Evolutionary conservation across 2,888 invertebrate genomes (phyloP), one percentile per base, ranked within the genome.

Genomic region (Artemia sinica): DNA sequence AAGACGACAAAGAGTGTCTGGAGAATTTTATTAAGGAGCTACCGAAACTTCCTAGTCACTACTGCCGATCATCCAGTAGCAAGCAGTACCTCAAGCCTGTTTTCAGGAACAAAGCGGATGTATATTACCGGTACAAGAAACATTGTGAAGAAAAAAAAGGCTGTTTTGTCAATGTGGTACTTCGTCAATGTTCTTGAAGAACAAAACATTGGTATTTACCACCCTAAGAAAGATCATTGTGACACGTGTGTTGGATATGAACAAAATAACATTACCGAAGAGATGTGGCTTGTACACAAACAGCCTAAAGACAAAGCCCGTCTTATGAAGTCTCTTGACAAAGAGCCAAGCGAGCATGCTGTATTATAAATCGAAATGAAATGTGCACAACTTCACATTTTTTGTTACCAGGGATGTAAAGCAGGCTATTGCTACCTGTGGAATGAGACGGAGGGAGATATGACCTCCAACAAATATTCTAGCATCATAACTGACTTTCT

Each of bases 331-430:
- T 18, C 18, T 18, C 18, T 18, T 18, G 18, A 68, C 58, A 14
- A 58, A 58, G 58, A 58, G 58, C 14, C 58, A 58, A 14, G 58
- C 58, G 58, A 58, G 58, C 58, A 58, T 58, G 58, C 8, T 58
- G 58, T 58, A 58, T 8, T 58, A 58, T 14, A 58, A 58, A 58
- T 58, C 58, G 0, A 76, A 76, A 69, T 70, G 75, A 13, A 70
- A 71, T n/a, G 71, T 72, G 11, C 75, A 75, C 69, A 75, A 75
- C 71, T 75, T 74, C 68, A 74, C 73, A 1, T 50, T 76, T 41
- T 74, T 70, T 67, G 67, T n/a, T n/a, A 75, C 69, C 49, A 75
- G 48, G 72, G 67, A 12, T 74, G 70, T 10, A 68, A 72, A 10
- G 69, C 73, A 18, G 70, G 52, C 10, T 71, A 65, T 41, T 74